Evolutionary conservation across 2,113 vertebrate genomes (phyloP).

Genomic region (Silurus glanis): DNA sequence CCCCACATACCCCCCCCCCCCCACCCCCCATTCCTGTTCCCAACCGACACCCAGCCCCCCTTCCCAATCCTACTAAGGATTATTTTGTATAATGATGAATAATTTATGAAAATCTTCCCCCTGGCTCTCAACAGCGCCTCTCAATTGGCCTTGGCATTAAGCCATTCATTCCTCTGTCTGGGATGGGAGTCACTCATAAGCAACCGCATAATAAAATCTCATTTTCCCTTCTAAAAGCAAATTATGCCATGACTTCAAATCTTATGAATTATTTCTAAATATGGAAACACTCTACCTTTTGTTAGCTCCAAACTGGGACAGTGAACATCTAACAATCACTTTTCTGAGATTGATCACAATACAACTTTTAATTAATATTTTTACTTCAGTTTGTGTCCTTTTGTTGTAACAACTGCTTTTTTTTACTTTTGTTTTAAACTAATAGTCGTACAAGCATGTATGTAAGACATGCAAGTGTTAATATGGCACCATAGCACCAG

Average conservation of each 20-base stretch:
- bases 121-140: constrained; percentile 68
- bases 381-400: neutral
- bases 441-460: constrained; percentile 8
- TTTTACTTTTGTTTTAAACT: constrained; percentile 8
- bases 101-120: constrained; percentile 77
- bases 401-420: neutral
- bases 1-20: constrained; percentile 47
- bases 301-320: constrained; percentile 33
- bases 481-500: constrained; percentile 28
- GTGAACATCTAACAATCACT: constrained; percentile 12
- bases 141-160: constrained; percentile 78
- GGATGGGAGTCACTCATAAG: constrained; percentile 70
- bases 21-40: constrained; percentile 51
- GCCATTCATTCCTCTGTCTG: constrained; percentile 72
- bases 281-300: constrained; percentile 63
- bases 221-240: constrained; percentile 69
- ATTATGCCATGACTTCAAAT: constrained; percentile 70
- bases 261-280: constrained; percentile 62
- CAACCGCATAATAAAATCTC: constrained; percentile 71
- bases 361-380: constrained; percentile 31
- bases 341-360: constrained; percentile 25
- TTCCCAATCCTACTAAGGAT: constrained; percentile 70
- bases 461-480: constrained; percentile 33
- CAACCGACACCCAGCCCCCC: constrained; percentile 62
- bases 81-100: constrained; percentile 78